Evolutionary conservation across 2,113 vertebrate genomes (phyloP), one percentile per base, ranked within the genome.

Genomic region (Falcunculus frontatus): DNA sequence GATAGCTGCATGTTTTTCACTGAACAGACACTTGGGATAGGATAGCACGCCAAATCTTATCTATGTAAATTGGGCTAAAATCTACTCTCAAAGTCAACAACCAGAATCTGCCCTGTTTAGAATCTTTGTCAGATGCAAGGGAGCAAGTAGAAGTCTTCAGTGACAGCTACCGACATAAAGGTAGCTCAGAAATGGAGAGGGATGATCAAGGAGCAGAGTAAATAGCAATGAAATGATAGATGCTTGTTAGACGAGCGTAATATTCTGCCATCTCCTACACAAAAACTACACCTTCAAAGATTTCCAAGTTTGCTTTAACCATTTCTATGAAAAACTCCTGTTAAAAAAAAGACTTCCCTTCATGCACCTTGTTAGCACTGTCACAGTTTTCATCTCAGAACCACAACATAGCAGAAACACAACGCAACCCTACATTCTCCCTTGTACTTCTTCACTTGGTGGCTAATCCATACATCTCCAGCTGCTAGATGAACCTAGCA

Each of bases 51-150:
- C 97, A 91, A 84, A 86, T 67, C 76, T 80, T 68, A 89, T 92
- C 91, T 77, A 69, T 80, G 96, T 85, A 96, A 97, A 93, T 44
- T 57, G 90, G 94, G 74, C 95, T 96, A 97, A 94, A 96, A 93
- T 82, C 85, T 85, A 95, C 42, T 89, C 80, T 80, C 59, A 89
- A 78, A 95, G 70, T 92, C 91, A 73, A 92, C 85, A 84, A 86
- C 90, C 90, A 95, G 85, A 95, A 69, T 84, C 46, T 80, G 72
- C 46, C 67, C 81, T 88, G 78, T 72, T 95, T 76, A 92, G 78
- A 95, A 86, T 83, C 83, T 67, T 95, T 89, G 88, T 93, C 74
- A 94, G 90, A 90, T 89, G 21, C 74, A 52, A 95, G 52, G 47
- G 60, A 97, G 63, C 56, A 93, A 92, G 78, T 19, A 67, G 30